Percentiles rank a stretch among this genome's conserved stretches.
These are phyloP conservation scores for Pardalotus punctatus DNA, from an alignment of 2,113 vertebrate species.

Conservation along the genomic window DNA sequence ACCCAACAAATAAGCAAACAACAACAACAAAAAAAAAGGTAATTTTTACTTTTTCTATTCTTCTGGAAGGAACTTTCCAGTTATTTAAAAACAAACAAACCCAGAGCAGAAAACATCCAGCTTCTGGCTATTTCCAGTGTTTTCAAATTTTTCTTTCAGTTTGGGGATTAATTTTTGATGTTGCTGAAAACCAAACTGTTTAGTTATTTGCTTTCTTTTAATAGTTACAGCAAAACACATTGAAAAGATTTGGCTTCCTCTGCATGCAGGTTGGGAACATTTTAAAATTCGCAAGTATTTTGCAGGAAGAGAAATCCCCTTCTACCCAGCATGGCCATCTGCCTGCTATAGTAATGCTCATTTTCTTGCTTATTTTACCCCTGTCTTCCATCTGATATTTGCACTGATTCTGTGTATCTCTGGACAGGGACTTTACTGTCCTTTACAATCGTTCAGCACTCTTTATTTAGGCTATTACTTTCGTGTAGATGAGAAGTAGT, in stretches of 20 bases:
- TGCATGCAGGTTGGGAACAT: neutral
- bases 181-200: conserved; percentile 15
- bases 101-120: neutral
- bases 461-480: neutral
- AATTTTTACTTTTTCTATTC: no score
- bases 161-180: conserved; percentile 17
- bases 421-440: neutral
- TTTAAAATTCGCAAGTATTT: conserved; percentile 5
- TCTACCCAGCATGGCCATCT: neutral
- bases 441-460: neutral
- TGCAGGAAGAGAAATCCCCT: neutral
- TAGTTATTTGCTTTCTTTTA: neutral
- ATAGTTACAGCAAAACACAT: conserved; percentile 22
- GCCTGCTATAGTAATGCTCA: neutral
- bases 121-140: conserved; percentile 19
- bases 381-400: neutral
- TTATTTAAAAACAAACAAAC: neutral
- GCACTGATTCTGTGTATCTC: neutral
- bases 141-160: conserved; percentile 23
- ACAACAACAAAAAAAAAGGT: neutral
- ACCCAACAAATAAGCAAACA: neutral
- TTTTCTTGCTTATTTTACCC: neutral
- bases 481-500: neutral
- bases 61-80: no score
- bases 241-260: conserved; percentile 17